Percentiles rank a stretch among this genome's conserved stretches.
These are phyloP conservation scores for Poicephalus gulielmi DNA, from an alignment of 2,113 vertebrate species.

Conservation along the genomic window DNA sequence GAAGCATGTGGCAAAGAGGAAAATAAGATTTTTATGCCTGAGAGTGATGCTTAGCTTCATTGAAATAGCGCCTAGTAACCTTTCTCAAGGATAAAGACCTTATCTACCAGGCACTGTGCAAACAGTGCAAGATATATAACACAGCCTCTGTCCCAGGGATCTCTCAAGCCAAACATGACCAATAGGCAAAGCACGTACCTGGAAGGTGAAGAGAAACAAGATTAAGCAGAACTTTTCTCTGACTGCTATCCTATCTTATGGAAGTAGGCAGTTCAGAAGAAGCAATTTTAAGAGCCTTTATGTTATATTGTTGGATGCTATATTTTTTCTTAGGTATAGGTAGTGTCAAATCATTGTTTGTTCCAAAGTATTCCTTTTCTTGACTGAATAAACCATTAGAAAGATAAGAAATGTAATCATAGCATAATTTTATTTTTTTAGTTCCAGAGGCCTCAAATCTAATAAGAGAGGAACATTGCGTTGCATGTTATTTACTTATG, in stretches of 20 bases:
- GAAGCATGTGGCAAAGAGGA: not conserved
- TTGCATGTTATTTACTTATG: conserved; percentile 7
- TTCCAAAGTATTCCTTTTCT: not conserved
- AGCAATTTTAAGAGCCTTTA: not conserved
- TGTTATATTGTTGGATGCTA: not conserved
- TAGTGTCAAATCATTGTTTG: not conserved
- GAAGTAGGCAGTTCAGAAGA: not conserved
- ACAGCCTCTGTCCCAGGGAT: not conserved
- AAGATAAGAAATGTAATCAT: conserved; percentile 36
- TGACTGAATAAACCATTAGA: not conserved
- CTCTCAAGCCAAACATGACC: not conserved
- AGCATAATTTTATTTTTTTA: conserved; percentile 37
- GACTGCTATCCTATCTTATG: not conserved
- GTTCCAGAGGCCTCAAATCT: conserved; percentile 24
- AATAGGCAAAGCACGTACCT: not conserved
- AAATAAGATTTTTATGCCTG: not conserved
- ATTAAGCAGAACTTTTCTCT: not conserved
- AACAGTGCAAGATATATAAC: not conserved
- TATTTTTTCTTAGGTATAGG: not conserved
- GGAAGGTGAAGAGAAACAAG: not conserved
- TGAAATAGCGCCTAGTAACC: not conserved
- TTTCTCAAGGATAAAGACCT: not conserved
- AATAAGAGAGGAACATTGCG: conserved; percentile 19
- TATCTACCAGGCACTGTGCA: not conserved
- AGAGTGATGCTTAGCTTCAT: not conserved